phyloP scores from a whole-genome alignment of 37 sponge, comb jelly and placozoan species.

The Diacarnus erythraeanus region DNA sequence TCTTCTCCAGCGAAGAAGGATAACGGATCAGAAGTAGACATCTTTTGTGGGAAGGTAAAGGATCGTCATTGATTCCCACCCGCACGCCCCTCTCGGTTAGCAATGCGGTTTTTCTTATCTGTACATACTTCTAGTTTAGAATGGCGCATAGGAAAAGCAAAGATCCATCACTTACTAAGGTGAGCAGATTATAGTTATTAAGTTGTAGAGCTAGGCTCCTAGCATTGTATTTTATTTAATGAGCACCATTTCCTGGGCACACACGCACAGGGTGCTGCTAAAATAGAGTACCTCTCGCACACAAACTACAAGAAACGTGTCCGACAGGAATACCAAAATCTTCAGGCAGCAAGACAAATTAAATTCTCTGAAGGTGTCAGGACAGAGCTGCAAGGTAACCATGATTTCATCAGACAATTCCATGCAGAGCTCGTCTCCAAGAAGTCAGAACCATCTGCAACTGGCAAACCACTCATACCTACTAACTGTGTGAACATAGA shows the following conservation, averaged over 20 bases:
- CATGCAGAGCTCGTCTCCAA: conserved; percentile 9
- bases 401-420: not conserved
- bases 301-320: conserved; percentile 26
- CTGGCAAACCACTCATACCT: conserved; percentile 20
- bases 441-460: not conserved
- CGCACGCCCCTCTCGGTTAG: no score
- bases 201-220: not conserved
- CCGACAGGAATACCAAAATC: conserved; percentile 36
- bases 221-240: not conserved
- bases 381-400: conserved; percentile 30
- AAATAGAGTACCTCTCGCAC: conserved; percentile 28
- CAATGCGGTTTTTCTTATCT: no score
- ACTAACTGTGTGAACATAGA: conserved; percentile 5
- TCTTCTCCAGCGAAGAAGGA: conserved; percentile 64
- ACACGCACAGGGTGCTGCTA: not conserved
- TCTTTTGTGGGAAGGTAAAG: not conserved
- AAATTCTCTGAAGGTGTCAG: not conserved
- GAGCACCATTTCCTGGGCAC: not conserved
- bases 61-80: no score
- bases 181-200: not conserved
- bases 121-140: not conserved
- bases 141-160: not conserved
- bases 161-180: not conserved
- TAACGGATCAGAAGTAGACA: conserved; percentile 20
- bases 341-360: conserved; percentile 16